Base-by-base conservation (phyloP, 2,888 invertebrate species). In the Drosophila conformis region DNA sequence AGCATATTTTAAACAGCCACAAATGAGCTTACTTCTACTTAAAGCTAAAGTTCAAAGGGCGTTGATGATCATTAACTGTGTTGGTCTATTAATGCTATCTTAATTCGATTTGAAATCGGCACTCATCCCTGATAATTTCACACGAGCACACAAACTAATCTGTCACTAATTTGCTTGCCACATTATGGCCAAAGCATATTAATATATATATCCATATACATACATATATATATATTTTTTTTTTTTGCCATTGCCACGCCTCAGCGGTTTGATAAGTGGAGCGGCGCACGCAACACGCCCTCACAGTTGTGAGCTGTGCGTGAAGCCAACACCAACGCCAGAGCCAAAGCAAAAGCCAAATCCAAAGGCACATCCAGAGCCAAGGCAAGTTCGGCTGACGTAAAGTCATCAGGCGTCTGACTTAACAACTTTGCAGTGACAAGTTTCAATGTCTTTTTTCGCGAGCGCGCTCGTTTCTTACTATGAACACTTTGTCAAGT, bases 401-500 rank as follows among this genome's bases (percentile, higher is more conserved):
- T 73, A 78, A 77, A 89, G 88, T 85, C 87, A 87, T 89, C 89
- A 83, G 82, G 82, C 75, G 78, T 76, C 80, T 89, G 89, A 90
- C 85, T 89, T 89, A 85, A 89, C 83, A 90, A 89, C 87, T 90
- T 87, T 87, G 65, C 78, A 82, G 70, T 80, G 89, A 80, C 85
- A 89, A 89, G 83, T 89, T 89, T 89, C 80, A 73, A 80, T 80
- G 86, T 79, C 76, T 66, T 62, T 75, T 80, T 71, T 70, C 61
- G 61, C 65, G 74, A 66, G 51, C 69, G 72, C 72, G 78, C 82
- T 72, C 79, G 70, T 78, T 15, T 54, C 27, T 27, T 78, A 79
- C 85, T 87, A 82, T 82, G 87, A 90, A 82, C 85, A 85, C 83
- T 88, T 83, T 85, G 89, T 80, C 81, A 88, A 90, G 80, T 90